Percentiles rank a stretch among this genome's conserved stretches.
Conservation (phyloP, 2,888 invertebrate species). For the Trissonchulus sp. region DNA sequence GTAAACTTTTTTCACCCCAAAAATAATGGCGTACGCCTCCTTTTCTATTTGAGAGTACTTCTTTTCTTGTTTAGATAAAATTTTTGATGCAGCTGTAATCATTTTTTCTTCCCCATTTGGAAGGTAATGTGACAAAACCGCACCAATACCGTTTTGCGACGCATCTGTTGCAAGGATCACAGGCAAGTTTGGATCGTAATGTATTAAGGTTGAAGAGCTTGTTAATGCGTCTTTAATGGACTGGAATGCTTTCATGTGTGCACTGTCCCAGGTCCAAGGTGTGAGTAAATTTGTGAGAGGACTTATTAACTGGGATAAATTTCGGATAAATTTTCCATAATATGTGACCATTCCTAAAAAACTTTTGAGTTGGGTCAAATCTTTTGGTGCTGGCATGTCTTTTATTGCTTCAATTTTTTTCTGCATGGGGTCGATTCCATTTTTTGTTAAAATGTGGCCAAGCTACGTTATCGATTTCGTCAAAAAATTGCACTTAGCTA, state of each 20-base stretch:
- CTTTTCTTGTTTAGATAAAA: too few relatives aligned
- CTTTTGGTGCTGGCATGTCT: constrained; percentile 1
- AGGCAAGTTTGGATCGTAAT: too few relatives aligned
- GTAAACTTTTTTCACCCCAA: too few relatives aligned
- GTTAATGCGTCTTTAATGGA: background rate
- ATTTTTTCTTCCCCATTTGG: too few relatives aligned
- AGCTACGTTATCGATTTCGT: background rate
- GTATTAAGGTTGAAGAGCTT: too few relatives aligned
- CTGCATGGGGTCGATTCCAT: constrained; percentile 6
- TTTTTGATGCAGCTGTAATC: too few relatives aligned
- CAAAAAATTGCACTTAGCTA: constrained; percentile 3
- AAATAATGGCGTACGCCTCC: too few relatives aligned
- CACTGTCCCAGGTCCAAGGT: background rate
- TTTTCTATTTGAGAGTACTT: too few relatives aligned
- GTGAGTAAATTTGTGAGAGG: constrained; percentile 12
- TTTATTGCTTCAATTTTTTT: constrained; percentile 34
- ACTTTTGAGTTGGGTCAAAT: background rate
- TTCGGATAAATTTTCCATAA: constrained; percentile 11
- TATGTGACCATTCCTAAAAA: constrained; percentile 10
- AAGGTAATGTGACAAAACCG: too few relatives aligned
- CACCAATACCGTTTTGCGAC: too few relatives aligned
- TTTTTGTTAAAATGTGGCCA: background rate
- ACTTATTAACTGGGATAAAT: background rate
- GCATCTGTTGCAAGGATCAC: too few relatives aligned
- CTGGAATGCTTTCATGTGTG: background rate